Base-by-base conservation (phyloP, 2,113 vertebrate species). In the Orcinus orca region DNA sequence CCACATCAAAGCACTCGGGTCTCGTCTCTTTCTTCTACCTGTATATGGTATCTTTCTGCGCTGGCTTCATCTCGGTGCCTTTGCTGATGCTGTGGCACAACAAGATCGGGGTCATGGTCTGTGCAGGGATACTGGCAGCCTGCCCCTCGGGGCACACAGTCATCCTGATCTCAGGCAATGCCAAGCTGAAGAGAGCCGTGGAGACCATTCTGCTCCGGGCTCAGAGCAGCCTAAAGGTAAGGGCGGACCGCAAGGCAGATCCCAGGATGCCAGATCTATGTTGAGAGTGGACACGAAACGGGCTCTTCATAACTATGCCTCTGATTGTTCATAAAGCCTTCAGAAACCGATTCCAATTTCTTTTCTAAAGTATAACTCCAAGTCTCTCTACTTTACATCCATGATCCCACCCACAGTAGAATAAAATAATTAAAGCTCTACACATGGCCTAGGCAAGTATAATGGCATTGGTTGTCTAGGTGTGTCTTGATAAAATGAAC, bases 11-110 rank as follows among this genome's bases (percentile, higher is more conserved):
- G 97, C 93, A 4, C 94, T 98, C 68, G 18, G 65, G 25, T 92
- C 73, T 98, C 8, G 0, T 95, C 41, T 97, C 95, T 38, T 98
- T 97, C n/a, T 41, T 97, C 81, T 86, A 79, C 41, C 71, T 97
- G 53, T 97, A 73, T 0, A 14, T 90, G 17, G 3, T 94, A 1
- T 95, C 96, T 0, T 63, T 93, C 76, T 85, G 90, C 0, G 33
- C 96, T 5, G 79, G 90, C 44, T 41, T 94, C 5, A 2, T 93
- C 3, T 90, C 73, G 0, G 4, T 96, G 6, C 92, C 86, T 4
- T 17, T 97, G 0, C 36, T 91, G 14, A 13, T 41, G 8, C 9
- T 94, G 17, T 87, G 93, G 93, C 93, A 76, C 21, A 83, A 12
- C 65, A 97, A 95, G 62, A 4, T 60, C 0, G 95, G 84, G 8